Evolutionary conservation across 2,797 vertebrate species (phyloP), one percentile per base, ranked within the genome.

Genomic region (Botia kubotai): DNA sequence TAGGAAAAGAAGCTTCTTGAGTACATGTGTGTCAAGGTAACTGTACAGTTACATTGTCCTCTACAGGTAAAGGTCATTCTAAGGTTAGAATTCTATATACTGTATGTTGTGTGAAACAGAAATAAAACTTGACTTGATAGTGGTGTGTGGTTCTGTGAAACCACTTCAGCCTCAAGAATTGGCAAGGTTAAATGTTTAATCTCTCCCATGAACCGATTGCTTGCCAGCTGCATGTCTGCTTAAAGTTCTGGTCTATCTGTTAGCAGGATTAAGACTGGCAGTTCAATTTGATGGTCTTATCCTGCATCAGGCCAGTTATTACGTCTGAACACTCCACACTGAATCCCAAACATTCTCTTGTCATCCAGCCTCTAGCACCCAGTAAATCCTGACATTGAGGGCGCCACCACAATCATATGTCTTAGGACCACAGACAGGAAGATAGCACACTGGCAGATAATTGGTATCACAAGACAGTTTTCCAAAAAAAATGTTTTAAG

Each of bases 211-310:
- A 77, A 72, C 72, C 53, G 63, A 81, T 73, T 67, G 57, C 46
- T 70, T 62, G 78, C 55, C 70, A 63, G 26, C 62, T 77, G 50
- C 48, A 52, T 53, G 77, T 46, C 62, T 57, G 69, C 55, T 70
- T 72, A 79, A 16, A 60, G 19, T 36, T 50, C n/a, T 67, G 80
- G 77, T 77, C 12, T 10, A 14, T 58, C 57, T 72, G 70, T 53
- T 67, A 6, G 19, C 29, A 74, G 77, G 89, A 91, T 87, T 52
- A 80, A 89, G 86, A 87, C 52, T 87, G 88, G 86, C 88, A 85
- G 83, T 86, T 83, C 82, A 90, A 91, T 91, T 88, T 85, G 86
- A 83, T 82, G 70, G 67, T 80, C 62, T 52, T 89, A 87, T 86
- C 84, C 84, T 77, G 85, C 72, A 72, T 79, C 78, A 79, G 75